Evolutionary conservation across 1,140 invertebrate genomes (phyloP), one percentile per base, ranked within the genome.

Genomic region (Aphaenogaster ashmeadi): DNA sequence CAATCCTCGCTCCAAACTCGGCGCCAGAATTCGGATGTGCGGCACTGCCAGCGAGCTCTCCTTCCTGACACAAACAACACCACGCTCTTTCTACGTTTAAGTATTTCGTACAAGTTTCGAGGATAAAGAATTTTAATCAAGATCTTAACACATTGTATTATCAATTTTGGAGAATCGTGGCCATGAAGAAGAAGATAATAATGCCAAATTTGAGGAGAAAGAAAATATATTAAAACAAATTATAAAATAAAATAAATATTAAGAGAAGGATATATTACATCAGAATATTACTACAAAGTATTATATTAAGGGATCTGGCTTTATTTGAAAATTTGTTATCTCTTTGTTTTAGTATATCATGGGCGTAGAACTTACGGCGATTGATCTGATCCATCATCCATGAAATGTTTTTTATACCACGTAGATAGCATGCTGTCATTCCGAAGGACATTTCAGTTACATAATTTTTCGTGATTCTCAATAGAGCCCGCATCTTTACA

Each of bases 11-110:
- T 98, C 97, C 96, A 97, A 95, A 94, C 97, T 97, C 89, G 97
- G 97, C 92, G 97, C 97, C 96, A 97, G 95, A 93, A 98, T 97
- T 93, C 97, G 97, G 92, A 98, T 98, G 95, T 97, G 97, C 75
- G 97, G 97, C 87, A 97, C 96, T 92, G 96, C 96, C 95, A 97
- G 96, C 92, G 96, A 96, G 94, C 96, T 97, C 96, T 96, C 96
- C 96, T 97, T 97, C 94, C 94, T 94, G 77, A 64, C 88, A 92
- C 81, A 94, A 75, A 94, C 74, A 93, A 93, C 67, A 90, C 88
- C 75, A 75, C 75, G 87, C 87, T 92, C 89, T 90, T 89, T 93
- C 92, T 92, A 91, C 88, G 66, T 91, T 88, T 92, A n/a, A n/a
- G n/a, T n/a, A 89, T n/a, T 69, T 90, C 41, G 21, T 60, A 83